Conservation (phyloP, 2,888 invertebrate species). For the Hololepta plana region DNA sequence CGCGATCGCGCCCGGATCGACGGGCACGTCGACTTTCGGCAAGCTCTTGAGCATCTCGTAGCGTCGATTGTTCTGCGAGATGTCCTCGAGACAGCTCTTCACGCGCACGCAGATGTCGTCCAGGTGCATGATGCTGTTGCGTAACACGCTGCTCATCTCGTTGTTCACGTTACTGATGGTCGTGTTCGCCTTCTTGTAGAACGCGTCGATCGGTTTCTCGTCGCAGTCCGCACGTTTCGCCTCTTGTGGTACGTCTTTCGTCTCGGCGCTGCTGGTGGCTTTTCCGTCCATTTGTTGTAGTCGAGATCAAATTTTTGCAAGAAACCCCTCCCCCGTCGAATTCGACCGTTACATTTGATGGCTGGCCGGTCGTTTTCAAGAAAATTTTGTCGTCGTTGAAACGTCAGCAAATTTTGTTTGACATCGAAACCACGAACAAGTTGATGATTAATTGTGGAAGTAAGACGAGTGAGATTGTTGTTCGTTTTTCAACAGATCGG, state of each 20-base stretch:
- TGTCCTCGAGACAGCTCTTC: conserved; percentile 12
- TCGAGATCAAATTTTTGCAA: no score
- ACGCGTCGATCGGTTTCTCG: conserved; percentile 5
- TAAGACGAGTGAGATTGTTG: no score
- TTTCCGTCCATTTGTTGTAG: no score
- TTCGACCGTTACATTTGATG: background rate
- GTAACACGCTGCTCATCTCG: conserved; percentile 13
- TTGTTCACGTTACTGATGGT: conserved; percentile 12
- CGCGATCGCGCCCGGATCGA: background rate
- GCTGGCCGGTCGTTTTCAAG: background rate
- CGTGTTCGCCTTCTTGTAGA: conserved; percentile 9
- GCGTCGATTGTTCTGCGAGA: conserved; percentile 9
- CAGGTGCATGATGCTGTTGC: conserved; percentile 13
- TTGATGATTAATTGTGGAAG: no score
- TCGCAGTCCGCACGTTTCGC: background rate
- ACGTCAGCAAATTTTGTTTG: no score
- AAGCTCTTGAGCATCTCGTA: conserved; percentile 6
- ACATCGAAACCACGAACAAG: no score
- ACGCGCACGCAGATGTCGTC: conserved; percentile 13
- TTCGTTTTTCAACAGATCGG: conserved; percentile 62
- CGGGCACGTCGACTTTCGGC: background rate
- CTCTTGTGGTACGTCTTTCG: background rate
- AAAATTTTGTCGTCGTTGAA: background rate
- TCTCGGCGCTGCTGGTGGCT: background rate
- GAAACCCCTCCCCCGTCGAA: no score